A percentile compares a stretch with the other conserved stretches of the same genome.
Conservation (phyloP, 2,888 invertebrate species). For the Plagiodera versicolora region DNA sequence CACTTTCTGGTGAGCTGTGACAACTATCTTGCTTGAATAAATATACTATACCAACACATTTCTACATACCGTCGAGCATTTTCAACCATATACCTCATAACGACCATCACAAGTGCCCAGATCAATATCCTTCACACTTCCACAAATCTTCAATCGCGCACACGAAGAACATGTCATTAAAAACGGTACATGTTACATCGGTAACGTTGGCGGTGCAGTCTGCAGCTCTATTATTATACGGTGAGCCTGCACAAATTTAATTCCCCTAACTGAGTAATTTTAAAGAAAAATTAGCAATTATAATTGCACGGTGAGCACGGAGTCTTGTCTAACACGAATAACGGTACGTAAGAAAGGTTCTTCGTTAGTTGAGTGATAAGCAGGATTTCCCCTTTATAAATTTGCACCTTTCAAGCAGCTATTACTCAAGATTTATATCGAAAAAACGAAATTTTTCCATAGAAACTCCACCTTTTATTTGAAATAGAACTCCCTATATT, state of each 20-base stretch:
- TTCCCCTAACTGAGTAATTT: conserved; percentile 14
- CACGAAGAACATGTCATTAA: conserved; percentile 13
- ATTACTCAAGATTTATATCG: too few relatives aligned
- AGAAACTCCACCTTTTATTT: too few relatives aligned
- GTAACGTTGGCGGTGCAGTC: conserved; percentile 12
- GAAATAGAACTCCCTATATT: too few relatives aligned
- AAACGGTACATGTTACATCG: conserved; percentile 17
- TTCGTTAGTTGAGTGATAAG: background rate
- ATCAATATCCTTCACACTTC: conserved; percentile 3
- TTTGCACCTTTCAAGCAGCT: too few relatives aligned
- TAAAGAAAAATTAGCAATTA: conserved; percentile 24
- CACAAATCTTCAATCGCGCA: conserved; percentile 3
- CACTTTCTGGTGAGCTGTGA: too few relatives aligned
- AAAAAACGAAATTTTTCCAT: too few relatives aligned
- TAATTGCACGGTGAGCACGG: conserved; percentile 4
- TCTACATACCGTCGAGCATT: too few relatives aligned
- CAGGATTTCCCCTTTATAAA: background rate
- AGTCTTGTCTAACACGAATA: conserved; percentile 19
- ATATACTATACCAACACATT: too few relatives aligned
- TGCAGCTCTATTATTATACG: background rate
- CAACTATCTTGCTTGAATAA: too few relatives aligned
- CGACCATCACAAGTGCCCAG: background rate
- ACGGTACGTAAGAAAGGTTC: conserved; percentile 17
- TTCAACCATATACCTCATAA: background rate
- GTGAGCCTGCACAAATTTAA: conserved; percentile 12